phyloP scores from a whole-genome alignment of 2,113 vertebrate genomes.

The Mixornis gularis region DNA sequence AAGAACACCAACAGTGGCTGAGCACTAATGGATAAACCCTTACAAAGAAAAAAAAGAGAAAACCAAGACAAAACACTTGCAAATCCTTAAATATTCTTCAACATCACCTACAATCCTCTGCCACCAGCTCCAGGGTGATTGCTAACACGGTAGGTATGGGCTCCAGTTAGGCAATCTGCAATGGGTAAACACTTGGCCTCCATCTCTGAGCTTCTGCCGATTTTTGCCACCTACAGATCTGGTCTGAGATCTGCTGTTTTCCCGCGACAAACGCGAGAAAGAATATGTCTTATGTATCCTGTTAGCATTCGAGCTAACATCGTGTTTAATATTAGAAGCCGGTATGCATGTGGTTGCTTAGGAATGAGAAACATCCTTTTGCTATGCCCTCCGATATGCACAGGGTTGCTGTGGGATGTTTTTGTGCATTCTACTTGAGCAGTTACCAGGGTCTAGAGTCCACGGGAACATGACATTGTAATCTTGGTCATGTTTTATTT shows the following conservation, averaged over 20 bases:
- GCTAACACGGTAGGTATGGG: background rate
- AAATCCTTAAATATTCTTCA: background rate
- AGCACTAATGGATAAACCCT: background rate
- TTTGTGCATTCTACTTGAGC: slow-evolving; percentile 70
- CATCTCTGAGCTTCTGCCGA: background rate
- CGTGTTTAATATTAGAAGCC: slow-evolving; percentile 21
- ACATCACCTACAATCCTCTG: background rate
- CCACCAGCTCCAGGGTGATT: background rate
- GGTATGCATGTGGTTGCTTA: slow-evolving; percentile 30
- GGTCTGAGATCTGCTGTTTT: background rate
- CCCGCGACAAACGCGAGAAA: background rate
- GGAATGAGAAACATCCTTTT: slow-evolving; percentile 46
- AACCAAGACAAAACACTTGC: background rate
- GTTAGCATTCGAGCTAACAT: slow-evolving; percentile 12
- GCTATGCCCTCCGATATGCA: slow-evolving; percentile 47
- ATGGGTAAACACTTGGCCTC: background rate
- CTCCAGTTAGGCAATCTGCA: background rate
- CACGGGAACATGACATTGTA: slow-evolving; percentile 77
- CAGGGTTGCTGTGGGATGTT: slow-evolving; percentile 60
- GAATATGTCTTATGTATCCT: background rate
- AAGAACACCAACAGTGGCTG: background rate
- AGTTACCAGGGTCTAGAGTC: slow-evolving; percentile 72
- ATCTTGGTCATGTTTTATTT: slow-evolving; percentile 87
- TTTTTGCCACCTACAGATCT: slow-evolving; percentile 1
- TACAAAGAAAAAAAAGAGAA: background rate